phyloP scores from a whole-genome alignment of 1,140 invertebrate species.

The Drosophila lacteicornis region DNA sequence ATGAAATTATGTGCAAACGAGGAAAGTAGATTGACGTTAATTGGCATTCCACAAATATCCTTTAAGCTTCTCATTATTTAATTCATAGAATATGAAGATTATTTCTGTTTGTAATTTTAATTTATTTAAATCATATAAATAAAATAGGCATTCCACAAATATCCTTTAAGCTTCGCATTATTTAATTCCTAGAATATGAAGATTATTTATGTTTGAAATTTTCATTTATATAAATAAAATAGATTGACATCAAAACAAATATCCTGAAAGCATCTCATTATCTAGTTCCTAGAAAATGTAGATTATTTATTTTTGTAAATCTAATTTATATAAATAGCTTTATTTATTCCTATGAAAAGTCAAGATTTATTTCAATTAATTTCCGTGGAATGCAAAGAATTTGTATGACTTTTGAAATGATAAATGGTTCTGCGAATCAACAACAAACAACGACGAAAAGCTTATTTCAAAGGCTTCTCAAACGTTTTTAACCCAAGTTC shows the following conservation, averaged over 20 bases:
- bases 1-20: slow-evolving; percentile 9
- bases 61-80: too few relatives aligned
- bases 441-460: neutral
- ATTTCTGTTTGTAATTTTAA: too few relatives aligned
- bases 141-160: neutral
- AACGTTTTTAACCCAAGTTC: neutral
- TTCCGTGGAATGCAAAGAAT: neutral
- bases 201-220: too few relatives aligned
- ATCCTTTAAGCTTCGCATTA: neutral
- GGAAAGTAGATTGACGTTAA: neutral
- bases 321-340: neutral
- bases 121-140: too few relatives aligned
- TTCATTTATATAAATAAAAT: neutral
- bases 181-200: neutral
- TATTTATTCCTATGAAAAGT: neutral
- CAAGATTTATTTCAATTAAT: neutral
- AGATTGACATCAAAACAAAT: too few relatives aligned
- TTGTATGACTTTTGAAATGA: neutral
- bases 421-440: slow-evolving; percentile 5
- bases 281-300: neutral
- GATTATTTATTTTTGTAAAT: neutral
- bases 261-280: too few relatives aligned
- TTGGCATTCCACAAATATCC: neutral
- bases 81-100: neutral
- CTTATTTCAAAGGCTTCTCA: neutral